Conservation (phyloP, 2,888 invertebrate genomes). For the Perizoma affinitatum region DNA sequence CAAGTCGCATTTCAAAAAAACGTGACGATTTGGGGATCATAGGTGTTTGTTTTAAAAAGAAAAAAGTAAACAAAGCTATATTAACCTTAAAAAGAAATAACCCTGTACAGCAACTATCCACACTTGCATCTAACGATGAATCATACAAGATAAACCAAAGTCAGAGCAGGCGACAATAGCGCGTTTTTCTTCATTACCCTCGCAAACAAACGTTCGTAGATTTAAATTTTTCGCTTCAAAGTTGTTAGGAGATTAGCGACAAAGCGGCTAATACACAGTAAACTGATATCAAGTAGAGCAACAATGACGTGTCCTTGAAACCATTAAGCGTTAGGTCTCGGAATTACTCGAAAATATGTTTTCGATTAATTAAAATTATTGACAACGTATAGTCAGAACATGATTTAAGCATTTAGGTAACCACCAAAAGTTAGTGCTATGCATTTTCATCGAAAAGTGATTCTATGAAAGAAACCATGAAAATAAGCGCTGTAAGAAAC, state of each 20-base stretch:
- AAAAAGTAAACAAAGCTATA: neutral
- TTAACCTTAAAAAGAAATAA: conserved; percentile 8
- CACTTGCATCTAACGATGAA: conserved; percentile 31
- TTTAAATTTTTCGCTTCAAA: conserved; percentile 81
- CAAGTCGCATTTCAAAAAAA: too few relatives aligned
- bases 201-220: conserved; percentile 59
- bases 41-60: neutral
- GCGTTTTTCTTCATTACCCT: conserved; percentile 74
- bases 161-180: conserved; percentile 43
- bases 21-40: neutral
- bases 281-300: conserved; percentile 10
- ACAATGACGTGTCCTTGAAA: neutral
- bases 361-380: too few relatives aligned
- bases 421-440: too few relatives aligned
- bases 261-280: conserved; percentile 58
- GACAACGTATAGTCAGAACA: too few relatives aligned
- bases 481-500: too few relatives aligned
- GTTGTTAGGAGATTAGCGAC: conserved; percentile 83
- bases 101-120: conserved; percentile 30
- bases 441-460: too few relatives aligned
- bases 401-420: too few relatives aligned
- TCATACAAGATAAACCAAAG: conserved; percentile 43
- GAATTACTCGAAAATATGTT: too few relatives aligned
- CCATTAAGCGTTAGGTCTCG: too few relatives aligned
- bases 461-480: too few relatives aligned